Conservation (phyloP, 1,140 invertebrate species). For the Brachionus plicatilis region DNA sequence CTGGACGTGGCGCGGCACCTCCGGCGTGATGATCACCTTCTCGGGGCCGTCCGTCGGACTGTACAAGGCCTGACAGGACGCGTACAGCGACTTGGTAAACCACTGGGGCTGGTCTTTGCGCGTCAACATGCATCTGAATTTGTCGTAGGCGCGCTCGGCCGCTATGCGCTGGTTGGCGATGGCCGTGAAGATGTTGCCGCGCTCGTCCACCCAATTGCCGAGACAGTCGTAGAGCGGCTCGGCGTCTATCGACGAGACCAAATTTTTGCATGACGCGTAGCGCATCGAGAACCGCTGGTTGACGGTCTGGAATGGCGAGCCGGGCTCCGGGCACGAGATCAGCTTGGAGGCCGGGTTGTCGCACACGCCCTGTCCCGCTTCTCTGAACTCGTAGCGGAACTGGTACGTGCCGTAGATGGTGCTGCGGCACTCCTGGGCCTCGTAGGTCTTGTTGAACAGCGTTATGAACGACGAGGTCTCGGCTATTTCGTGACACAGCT, state of each 20-base stretch:
- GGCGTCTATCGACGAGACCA: not conserved
- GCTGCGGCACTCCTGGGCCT: slow-evolving; percentile 34
- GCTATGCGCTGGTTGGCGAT: slow-evolving; percentile 32
- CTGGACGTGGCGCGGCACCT: slow-evolving; percentile 4
- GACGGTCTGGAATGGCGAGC: slow-evolving; percentile 28
- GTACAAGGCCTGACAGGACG: slow-evolving; percentile 17
- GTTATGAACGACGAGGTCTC: slow-evolving; percentile 22
- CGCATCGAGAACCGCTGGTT: slow-evolving; percentile 38
- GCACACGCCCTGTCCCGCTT: slow-evolving; percentile 5
- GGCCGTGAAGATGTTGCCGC: slow-evolving; percentile 36
- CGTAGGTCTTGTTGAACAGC: slow-evolving; percentile 29
- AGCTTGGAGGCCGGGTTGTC: slow-evolving; percentile 19
- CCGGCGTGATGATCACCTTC: slow-evolving; percentile 34
- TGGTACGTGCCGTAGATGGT: slow-evolving; percentile 40
- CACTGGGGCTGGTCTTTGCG: slow-evolving; percentile 38
- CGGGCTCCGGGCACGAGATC: slow-evolving; percentile 37
- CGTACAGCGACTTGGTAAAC: slow-evolving; percentile 34
- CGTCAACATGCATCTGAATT: slow-evolving; percentile 36
- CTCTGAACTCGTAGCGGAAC: slow-evolving; percentile 38
- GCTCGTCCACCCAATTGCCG: slow-evolving; percentile 11
- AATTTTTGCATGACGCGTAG: slow-evolving; percentile 26
- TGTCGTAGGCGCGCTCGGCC: slow-evolving; percentile 28
- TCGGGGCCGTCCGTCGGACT: slow-evolving; percentile 27
- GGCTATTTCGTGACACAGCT: slow-evolving; percentile 27
- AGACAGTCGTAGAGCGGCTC: slow-evolving; percentile 19